A percentile compares a stretch with the other conserved stretches of the same genome.
Conservation (phyloP, 1,140 invertebrate genomes). For the Vollenhovia emeryi region DNA sequence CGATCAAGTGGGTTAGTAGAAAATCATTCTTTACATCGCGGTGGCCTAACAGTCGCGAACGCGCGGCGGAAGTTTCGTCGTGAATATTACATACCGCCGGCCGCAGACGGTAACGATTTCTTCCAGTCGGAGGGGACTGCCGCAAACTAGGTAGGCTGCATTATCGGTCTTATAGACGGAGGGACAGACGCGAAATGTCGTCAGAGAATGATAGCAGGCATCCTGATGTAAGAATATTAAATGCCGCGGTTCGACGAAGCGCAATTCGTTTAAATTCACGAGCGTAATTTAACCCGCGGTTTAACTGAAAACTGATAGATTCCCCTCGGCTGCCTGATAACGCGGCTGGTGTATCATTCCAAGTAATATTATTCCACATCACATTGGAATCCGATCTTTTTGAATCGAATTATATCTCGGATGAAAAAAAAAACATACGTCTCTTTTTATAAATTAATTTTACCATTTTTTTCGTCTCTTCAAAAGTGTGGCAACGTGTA, state of each 20-base stretch:
- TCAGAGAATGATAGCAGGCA: conserved; percentile 40
- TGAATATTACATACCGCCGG: conserved; percentile 64
- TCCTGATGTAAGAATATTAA: conserved; percentile 46
- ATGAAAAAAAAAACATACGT: not conserved
- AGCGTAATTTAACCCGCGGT: not conserved
- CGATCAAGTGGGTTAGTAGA: conserved; percentile 54
- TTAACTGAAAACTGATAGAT: not conserved
- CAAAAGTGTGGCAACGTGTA: not conserved
- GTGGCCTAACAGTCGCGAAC: conserved; percentile 51
- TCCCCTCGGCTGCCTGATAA: not conserved
- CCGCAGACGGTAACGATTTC: conserved; percentile 62
- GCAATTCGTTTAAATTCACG: not conserved
- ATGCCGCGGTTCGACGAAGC: conserved; percentile 14
- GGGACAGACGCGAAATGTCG: conserved; percentile 55
- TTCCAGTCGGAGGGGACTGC: conserved; percentile 29
- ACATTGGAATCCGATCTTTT: not conserved
- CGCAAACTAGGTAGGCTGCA: conserved; percentile 64
- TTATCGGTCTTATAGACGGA: conserved; percentile 68
- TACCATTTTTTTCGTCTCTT: not conserved
- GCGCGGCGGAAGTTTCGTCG: conserved; percentile 61
- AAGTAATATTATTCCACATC: not conserved
- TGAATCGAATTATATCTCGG: not conserved
- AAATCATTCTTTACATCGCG: conserved; percentile 38
- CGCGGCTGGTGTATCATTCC: too few species aligned
- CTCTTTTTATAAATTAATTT: conserved; percentile 8